A percentile compares a stretch with the other conserved stretches of the same genome.
These are phyloP conservation scores for Lemur catta DNA, from an alignment of 2,797 vertebrate genomes.

Conservation along the genomic window DNA sequence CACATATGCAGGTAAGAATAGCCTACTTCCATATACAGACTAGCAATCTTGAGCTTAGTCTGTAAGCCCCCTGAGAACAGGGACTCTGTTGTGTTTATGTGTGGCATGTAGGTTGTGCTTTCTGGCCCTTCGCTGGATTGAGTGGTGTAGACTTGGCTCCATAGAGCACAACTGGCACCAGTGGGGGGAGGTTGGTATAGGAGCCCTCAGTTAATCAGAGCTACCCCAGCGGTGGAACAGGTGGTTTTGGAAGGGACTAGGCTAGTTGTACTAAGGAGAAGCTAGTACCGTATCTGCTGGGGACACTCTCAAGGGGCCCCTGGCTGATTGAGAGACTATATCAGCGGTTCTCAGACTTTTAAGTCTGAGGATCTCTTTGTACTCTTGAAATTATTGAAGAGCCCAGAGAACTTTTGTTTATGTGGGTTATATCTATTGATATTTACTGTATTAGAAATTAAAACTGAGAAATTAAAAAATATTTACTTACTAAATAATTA, in stretches of 20 bases:
- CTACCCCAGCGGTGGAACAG: not conserved
- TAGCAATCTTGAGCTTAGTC: not conserved
- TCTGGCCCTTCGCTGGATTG: not conserved
- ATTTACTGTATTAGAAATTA: not conserved
- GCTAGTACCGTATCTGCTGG: not conserved
- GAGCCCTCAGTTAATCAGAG: not conserved
- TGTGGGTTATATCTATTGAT: not conserved
- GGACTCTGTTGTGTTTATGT: not conserved
- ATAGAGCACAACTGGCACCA: not conserved
- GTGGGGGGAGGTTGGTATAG: not conserved
- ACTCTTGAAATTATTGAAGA: not conserved
- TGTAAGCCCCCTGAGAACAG: not conserved
- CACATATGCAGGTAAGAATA: not conserved
- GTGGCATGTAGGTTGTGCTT: not conserved
- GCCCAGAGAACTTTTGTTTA: not conserved
- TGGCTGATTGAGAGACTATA: not conserved
- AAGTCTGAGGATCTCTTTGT: not conserved
- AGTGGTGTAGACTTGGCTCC: not conserved
- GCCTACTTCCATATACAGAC: not conserved
- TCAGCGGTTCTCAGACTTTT: not conserved
- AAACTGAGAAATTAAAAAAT: constrained; percentile 8
- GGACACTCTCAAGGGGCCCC: not conserved
- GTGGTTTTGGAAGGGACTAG: not conserved
- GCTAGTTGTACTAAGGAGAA: not conserved
- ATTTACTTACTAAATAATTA: not conserved